A percentile compares a stretch with the other conserved stretches of the same genome.
These are phyloP conservation scores for Pluvialis apricaria DNA, from an alignment of 2,113 vertebrate genomes.

Conservation along the genomic window DNA sequence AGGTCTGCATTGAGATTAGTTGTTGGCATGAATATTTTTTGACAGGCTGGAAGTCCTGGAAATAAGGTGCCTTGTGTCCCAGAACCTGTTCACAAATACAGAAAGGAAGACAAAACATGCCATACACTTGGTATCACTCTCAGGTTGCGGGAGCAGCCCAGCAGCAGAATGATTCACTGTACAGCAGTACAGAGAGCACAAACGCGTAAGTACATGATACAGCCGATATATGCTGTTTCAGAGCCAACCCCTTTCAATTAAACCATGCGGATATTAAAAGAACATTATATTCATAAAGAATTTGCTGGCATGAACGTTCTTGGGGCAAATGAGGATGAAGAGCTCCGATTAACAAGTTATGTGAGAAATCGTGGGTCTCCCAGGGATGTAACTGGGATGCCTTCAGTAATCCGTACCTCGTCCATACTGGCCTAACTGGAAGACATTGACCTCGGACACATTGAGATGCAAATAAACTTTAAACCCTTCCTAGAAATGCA, in stretches of 20 bases:
- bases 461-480: not conserved
- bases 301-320: not conserved
- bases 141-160: not conserved
- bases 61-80: not conserved
- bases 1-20: no score
- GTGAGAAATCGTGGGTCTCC: rapidly evolving
- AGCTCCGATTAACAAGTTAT: no score
- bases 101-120: not conserved
- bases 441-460: not conserved
- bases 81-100: not conserved
- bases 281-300: not conserved
- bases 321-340: not conserved
- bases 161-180: not conserved
- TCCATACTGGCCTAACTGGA: not conserved
- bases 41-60: not conserved
- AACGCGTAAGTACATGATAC: rapidly evolving
- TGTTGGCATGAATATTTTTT: not conserved
- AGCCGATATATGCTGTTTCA: not conserved
- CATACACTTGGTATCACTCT: rapidly evolving
- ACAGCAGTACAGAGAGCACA: not conserved
- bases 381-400: not conserved
- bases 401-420: not conserved
- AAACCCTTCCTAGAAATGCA: not conserved
- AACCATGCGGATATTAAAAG: not conserved
- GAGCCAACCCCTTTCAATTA: not conserved